phyloP scores from a whole-genome alignment of 2,797 vertebrate genomes.

The Enteromius fasciolatus region DNA sequence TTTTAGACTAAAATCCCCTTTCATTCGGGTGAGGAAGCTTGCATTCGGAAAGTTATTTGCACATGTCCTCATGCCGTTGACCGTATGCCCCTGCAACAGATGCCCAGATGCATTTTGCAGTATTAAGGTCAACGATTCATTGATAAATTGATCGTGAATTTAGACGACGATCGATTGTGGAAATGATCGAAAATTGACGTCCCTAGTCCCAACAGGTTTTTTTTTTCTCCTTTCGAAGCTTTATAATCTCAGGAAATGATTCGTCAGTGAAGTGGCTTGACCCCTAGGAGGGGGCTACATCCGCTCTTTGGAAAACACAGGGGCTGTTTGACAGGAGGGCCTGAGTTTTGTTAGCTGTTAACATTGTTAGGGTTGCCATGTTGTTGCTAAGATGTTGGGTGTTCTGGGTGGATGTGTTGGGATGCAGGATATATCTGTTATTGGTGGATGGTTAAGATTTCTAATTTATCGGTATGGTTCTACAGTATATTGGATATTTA shows the following conservation, averaged over 20 bases:
- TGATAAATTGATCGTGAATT: too few relatives aligned
- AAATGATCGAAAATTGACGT: too few relatives aligned
- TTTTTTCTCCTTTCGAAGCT: neutral
- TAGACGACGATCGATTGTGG: too few relatives aligned
- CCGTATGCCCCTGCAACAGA: too few relatives aligned
- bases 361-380: neutral
- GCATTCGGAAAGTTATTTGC: too few relatives aligned
- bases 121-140: too few relatives aligned
- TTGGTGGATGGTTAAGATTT: neutral
- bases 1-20: too few relatives aligned
- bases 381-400: neutral
- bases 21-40: too few relatives aligned
- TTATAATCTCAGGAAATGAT: conserved; percentile 34
- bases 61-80: too few relatives aligned
- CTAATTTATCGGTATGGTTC: neutral
- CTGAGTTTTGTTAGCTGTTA: conserved; percentile 1
- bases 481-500: neutral
- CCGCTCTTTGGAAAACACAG: conserved; percentile 37
- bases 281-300: conserved; percentile 22
- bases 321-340: conserved; percentile 42
- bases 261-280: conserved; percentile 6
- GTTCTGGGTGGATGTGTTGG: neutral
- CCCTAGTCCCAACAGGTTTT: too few relatives aligned
- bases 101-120: too few relatives aligned
- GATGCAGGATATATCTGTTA: neutral